Evolutionary conservation across 2,888 invertebrate genomes (phyloP).

Genomic region (Pseudoips prasinana): DNA sequence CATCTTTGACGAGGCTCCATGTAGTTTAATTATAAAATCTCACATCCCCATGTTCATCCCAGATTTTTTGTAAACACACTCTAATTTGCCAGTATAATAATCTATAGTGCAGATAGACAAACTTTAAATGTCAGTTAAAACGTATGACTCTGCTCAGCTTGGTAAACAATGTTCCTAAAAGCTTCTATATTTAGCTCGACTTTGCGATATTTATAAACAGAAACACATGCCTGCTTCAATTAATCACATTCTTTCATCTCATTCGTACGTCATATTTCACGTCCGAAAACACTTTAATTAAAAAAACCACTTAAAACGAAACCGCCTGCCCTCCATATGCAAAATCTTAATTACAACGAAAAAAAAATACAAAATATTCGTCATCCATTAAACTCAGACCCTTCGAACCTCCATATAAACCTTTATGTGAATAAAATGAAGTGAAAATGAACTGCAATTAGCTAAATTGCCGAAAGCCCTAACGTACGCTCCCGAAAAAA

Average conservation of each 20-base stretch:
- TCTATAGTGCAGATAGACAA: too few species aligned
- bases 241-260: neutral
- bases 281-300: neutral
- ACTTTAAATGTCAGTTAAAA: too few species aligned
- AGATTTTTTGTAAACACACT: too few species aligned
- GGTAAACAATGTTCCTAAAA: too few species aligned
- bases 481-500: constrained; percentile 42
- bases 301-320: neutral
- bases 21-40: too few species aligned
- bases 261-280: neutral
- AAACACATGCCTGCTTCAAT: too few species aligned
- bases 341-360: constrained; percentile 20
- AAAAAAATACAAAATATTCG: constrained; percentile 27
- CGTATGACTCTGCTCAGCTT: too few species aligned
- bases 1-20: too few species aligned
- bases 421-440: constrained; percentile 45
- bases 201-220: too few species aligned
- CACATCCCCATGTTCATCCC: too few species aligned
- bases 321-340: constrained; percentile 1
- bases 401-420: constrained; percentile 33
- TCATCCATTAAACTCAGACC: constrained; percentile 26
- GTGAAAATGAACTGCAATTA: constrained; percentile 52
- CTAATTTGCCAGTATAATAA: too few species aligned
- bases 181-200: too few species aligned
- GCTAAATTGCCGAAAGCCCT: constrained; percentile 42